Percentiles rank a stretch among this genome's conserved stretches.
Conservation (phyloP, 2,113 vertebrate species). For the Salvelinus alpinus region DNA sequence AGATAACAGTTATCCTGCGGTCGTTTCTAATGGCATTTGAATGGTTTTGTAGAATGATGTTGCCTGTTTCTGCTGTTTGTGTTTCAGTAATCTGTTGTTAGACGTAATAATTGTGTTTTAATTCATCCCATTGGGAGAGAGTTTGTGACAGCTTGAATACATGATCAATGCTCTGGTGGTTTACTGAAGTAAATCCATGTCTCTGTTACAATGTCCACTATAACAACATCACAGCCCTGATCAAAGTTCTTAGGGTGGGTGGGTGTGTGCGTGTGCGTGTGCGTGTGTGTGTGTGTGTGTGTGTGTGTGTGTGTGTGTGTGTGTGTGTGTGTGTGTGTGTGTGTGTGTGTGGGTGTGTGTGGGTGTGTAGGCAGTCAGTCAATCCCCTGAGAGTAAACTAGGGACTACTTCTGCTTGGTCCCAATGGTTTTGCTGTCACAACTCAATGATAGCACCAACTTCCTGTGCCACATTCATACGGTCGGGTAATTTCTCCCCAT, state of each 20-base stretch:
- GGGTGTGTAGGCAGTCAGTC: too few species aligned
- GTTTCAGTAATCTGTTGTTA: background rate
- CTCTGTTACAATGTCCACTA: background rate
- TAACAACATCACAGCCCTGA: background rate
- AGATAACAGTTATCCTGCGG: background rate
- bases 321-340: conserved; percentile 12
- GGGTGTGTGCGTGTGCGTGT: conserved; percentile 6
- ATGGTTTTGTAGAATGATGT: background rate
- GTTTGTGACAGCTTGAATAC: background rate
- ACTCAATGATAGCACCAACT: too few species aligned
- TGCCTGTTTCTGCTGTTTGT: background rate
- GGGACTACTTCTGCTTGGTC: too few species aligned
- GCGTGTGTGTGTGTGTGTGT: conserved; percentile 6
- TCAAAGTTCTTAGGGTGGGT: background rate
- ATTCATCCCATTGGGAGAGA: background rate
- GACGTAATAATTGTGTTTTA: conserved; percentile 1
- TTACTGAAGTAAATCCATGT: background rate
- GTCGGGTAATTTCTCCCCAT: too few species aligned
- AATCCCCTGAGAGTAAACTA: too few species aligned
- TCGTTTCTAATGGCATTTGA: background rate
- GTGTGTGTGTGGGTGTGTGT: background rate
- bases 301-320: conserved; percentile 12
- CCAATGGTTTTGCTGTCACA: too few species aligned
- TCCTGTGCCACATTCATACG: too few species aligned
- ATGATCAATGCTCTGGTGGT: background rate